Base-by-base conservation (phyloP, 2,797 vertebrate genomes). In the Lates japonicus region DNA sequence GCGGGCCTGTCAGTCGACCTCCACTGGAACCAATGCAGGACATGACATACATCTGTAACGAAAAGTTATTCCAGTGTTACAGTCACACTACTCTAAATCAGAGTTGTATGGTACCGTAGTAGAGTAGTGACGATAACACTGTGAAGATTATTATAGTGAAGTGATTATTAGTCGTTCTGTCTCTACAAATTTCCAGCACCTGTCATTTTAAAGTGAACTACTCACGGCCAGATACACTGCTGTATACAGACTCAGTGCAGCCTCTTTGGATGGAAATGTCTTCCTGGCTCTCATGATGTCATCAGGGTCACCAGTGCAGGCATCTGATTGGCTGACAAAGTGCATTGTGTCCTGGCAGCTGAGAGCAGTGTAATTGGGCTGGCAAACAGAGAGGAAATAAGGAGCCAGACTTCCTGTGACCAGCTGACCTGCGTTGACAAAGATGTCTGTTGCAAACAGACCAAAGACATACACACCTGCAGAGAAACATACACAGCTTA, bases 221-320 rank as follows among this genome's bases (percentile, higher is more conserved):
- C 97, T 97, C 94, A 98, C 97, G n/a, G 97, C 96, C 88, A 98
- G 93, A 92, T 98, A 98, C 87, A 97, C 91, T 54, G 97, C 97
- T 74, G 96, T 96, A 79, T 97, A 98, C 79, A 97, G 52, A 14
- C 97, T 98, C 86, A 98, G 95, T 0, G 97, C 97, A 2, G 97
- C 97, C 92, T 98, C 97, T 96, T 98, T 98, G 92, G 96, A 98
- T 44, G 97, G 97, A 82, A 98, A 98, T 7, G 97, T 97, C 92
- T 97, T 98, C 86, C 97, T 96, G 64, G 97, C 97, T 88, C 94
- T 95, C 85, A 92, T 90, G 81, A 98, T 92, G 80, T 97, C 96
- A 61, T 97, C 96, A 17, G 95, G 94, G 74, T 97, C 97, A 52
- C 97, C 97, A 0, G 96, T 97, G 75, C 97, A 98, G 46, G 95